Evolutionary conservation across 2,888 invertebrate species (phyloP), one percentile per base, ranked within the genome.

Genomic region (Spicauda simplicius): DNA sequence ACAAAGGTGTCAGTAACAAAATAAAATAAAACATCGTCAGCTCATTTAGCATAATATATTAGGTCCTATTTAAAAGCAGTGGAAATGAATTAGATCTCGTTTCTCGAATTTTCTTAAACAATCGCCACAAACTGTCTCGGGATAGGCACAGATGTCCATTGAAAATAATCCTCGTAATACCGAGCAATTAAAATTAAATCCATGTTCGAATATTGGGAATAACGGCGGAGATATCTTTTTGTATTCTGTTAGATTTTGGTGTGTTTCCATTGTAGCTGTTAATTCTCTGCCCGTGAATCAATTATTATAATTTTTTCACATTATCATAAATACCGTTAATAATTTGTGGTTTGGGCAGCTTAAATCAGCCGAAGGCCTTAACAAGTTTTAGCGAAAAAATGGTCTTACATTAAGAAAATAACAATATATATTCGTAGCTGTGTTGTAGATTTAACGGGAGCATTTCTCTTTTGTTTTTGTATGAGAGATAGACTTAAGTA

Each of bases 151-250:
- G 33, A 56, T 56, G 56, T 30, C 25, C 33, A 20, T 48, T 7
- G 10, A 3, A 50, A 55, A 55, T 59, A 60, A 55, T 55, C 54
- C 48, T 50, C 60, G 25, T 53, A 20, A 37, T n/a, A n/a, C 45
- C 7, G 37, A 45, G 41, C 59, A 65, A 59, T 65, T 65, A 65
- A 65, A 59, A 65, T 65, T 65, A 65, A 59, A 65, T 65, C 59
- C 54, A 55, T 65, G 65, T 65, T 65, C 65, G 59, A 59, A 65
- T 60, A 65, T 65, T 65, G 65, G 65, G 48, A 53, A 65, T 59
- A 65, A 65, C 54, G 59, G 18, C 37, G 37, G 53, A 58, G 57
- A 57, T 48, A 56, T 64, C 57, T 63, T 64, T 64, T 64, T 64
- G 64, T 64, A 57, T 57, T 64, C 64, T 37, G 64, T 64, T 58